Evolutionary conservation across 64 coral and sea anemone genomes (phyloP).

Genomic region (Stylophora pistillata): DNA sequence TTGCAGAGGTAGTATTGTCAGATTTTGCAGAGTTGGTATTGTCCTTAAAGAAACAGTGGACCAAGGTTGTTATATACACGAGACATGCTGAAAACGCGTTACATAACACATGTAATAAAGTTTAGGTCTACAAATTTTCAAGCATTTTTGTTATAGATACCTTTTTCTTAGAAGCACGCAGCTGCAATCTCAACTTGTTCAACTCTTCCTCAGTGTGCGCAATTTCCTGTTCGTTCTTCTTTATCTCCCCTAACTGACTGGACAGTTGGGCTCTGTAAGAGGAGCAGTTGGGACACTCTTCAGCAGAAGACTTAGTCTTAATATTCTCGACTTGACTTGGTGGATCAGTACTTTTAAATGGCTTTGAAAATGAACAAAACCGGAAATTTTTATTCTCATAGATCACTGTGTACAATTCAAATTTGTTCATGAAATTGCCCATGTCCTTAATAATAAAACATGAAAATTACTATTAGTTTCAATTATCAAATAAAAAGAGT

Average conservation of each 20-base stretch:
- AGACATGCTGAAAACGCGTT: too few species aligned
- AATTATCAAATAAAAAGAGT: too few species aligned
- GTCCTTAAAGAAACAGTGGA: too few species aligned
- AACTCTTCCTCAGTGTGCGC: conserved; percentile 41
- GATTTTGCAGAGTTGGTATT: too few species aligned
- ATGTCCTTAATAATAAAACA: too few species aligned
- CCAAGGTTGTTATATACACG: too few species aligned
- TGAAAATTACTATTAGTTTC: too few species aligned
- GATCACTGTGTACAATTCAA: too few species aligned
- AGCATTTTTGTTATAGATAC: background rate
- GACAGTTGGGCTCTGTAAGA: conserved; percentile 38
- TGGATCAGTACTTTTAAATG: conserved; percentile 5
- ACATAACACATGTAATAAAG: too few species aligned
- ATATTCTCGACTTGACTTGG: background rate
- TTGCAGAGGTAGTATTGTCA: background rate
- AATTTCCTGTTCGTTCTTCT: conserved; percentile 6
- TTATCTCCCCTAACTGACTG: conserved; percentile 12
- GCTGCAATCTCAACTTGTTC: conserved; percentile 33
- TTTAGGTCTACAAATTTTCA: background rate
- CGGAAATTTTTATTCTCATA: too few species aligned
- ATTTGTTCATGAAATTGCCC: too few species aligned
- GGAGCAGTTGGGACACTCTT: conserved; percentile 35
- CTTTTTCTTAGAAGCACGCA: conserved; percentile 30
- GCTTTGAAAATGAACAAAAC: too few species aligned
- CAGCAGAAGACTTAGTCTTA: background rate